Percentiles rank a stretch among this genome's conserved stretches.
Conservation (phyloP, 1,140 invertebrate genomes). For the Latrodectus geometricus region DNA sequence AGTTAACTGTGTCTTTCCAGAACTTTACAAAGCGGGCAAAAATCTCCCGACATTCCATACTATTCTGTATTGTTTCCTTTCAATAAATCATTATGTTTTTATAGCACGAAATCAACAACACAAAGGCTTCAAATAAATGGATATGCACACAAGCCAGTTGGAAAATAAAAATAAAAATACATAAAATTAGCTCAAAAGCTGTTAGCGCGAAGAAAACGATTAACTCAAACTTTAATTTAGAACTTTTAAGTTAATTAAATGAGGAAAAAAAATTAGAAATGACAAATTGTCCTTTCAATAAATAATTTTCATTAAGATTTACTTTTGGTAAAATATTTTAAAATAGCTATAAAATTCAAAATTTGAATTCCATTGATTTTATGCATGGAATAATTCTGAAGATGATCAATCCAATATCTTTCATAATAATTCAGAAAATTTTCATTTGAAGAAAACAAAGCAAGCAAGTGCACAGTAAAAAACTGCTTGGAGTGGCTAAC, state of each 20-base stretch:
- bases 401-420: neutral
- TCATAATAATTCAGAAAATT: neutral
- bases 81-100: neutral
- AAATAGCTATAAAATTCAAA: no score
- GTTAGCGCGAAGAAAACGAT: neutral
- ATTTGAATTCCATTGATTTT: no score
- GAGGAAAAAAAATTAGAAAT: neutral
- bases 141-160: neutral
- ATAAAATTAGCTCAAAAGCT: neutral
- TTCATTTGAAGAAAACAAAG: neutral
- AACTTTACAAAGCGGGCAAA: conserved; percentile 26
- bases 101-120: neutral
- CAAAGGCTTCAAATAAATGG: neutral
- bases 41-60: conserved; percentile 15
- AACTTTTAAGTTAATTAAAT: neutral
- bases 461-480: conserved; percentile 52
- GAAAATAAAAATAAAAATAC: neutral
- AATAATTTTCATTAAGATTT: no score
- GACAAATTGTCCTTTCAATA: no score
- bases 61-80: conserved; percentile 2
- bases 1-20: conserved; percentile 44
- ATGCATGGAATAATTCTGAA: no score
- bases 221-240: neutral
- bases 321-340: no score
- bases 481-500: conserved; percentile 60